Evolutionary conservation across 2,888 invertebrate genomes (phyloP).

Genomic region (Gandaritis pyraliata): DNA sequence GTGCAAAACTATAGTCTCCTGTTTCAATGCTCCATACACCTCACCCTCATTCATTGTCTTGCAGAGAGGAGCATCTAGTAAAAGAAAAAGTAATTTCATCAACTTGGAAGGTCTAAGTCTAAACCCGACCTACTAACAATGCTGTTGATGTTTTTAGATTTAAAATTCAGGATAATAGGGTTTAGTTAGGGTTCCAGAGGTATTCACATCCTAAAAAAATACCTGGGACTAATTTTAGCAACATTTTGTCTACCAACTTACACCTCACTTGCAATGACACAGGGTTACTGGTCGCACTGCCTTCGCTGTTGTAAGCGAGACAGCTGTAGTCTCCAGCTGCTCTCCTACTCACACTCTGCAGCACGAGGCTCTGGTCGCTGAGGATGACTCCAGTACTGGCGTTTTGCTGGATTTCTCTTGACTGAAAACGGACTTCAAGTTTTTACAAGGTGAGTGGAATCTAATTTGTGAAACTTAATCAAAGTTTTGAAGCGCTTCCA

Average conservation of each 20-base stretch:
- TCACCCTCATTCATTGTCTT: slow-evolving; percentile 88
- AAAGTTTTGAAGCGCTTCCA: too few relatives aligned
- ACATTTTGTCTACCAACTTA: too few relatives aligned
- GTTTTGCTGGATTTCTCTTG: slow-evolving; percentile 91
- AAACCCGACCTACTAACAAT: too few relatives aligned
- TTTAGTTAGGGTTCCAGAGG: too few relatives aligned
- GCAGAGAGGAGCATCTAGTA: slow-evolving; percentile 89
- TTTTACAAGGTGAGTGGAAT: too few relatives aligned
- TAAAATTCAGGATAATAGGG: too few relatives aligned
- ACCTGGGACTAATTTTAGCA: too few relatives aligned
- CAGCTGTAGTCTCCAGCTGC: slow-evolving; percentile 94
- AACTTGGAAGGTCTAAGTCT: too few relatives aligned
- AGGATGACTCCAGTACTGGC: slow-evolving; percentile 91
- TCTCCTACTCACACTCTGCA: slow-evolving; percentile 91
- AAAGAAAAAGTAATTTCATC: neutral
- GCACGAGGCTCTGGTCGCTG: slow-evolving; percentile 95
- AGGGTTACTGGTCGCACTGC: slow-evolving; percentile 94
- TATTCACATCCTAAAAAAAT: too few relatives aligned
- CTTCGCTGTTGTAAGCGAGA: slow-evolving; percentile 94
- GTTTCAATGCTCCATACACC: slow-evolving; percentile 92
- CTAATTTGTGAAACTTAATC: too few relatives aligned
- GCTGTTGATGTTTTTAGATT: too few relatives aligned
- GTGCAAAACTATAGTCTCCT: slow-evolving; percentile 90
- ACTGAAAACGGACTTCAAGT: slow-evolving; percentile 78
- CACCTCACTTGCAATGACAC: slow-evolving; percentile 94